phyloP scores from a whole-genome alignment of 2,888 invertebrate species.

The Drosophila leonis region DNA sequence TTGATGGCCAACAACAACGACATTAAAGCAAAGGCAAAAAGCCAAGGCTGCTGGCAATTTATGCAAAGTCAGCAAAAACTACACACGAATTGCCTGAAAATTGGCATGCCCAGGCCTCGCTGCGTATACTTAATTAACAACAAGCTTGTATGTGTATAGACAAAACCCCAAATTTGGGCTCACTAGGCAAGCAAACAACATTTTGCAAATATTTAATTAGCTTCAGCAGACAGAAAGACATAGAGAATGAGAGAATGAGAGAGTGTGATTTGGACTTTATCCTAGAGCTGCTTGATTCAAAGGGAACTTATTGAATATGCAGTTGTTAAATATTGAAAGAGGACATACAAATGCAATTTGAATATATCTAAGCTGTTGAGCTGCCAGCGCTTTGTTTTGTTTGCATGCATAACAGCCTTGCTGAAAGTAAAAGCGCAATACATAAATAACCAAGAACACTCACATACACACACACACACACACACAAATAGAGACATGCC shows the following conservation, averaged over 20 bases:
- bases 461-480: slow-evolving; percentile 15
- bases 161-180: slow-evolving; percentile 31
- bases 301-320: slow-evolving; percentile 53
- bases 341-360: slow-evolving; percentile 53
- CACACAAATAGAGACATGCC: not conserved
- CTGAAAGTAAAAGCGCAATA: slow-evolving; percentile 63
- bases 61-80: slow-evolving; percentile 73
- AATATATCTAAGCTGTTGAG: slow-evolving; percentile 4
- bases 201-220: slow-evolving; percentile 75
- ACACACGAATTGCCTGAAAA: slow-evolving; percentile 49
- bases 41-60: slow-evolving; percentile 53
- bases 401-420: slow-evolving; percentile 33
- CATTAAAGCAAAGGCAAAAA: slow-evolving; percentile 27
- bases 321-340: slow-evolving; percentile 63
- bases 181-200: slow-evolving; percentile 35
- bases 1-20: slow-evolving; percentile 38
- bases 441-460: slow-evolving; percentile 25
- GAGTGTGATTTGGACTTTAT: not conserved
- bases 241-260: too few relatives aligned
- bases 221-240: slow-evolving; percentile 1
- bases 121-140: slow-evolving; percentile 77
- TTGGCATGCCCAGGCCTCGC: slow-evolving; percentile 37
- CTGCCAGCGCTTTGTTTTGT: slow-evolving; percentile 7
- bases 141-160: slow-evolving; percentile 53
- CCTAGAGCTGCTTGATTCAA: not conserved